A percentile compares a stretch with the other conserved stretches of the same genome.
Evolutionary conservation across 2,888 invertebrate genomes (phyloP).

Genomic region (Cryptus armator): DNA sequence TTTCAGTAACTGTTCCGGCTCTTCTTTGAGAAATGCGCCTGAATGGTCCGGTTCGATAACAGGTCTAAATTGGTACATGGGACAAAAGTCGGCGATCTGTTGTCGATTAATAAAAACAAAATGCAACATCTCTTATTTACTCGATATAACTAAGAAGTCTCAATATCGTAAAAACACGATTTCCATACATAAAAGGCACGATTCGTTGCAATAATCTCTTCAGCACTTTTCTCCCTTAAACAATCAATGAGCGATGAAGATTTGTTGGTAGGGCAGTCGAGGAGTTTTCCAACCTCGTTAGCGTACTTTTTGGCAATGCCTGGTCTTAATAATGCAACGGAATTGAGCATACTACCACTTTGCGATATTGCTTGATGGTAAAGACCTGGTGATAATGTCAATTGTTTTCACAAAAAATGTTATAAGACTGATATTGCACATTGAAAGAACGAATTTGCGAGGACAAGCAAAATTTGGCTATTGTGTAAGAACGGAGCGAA

Average conservation of each 20-base stretch:
- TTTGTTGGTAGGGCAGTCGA: constrained; percentile 87
- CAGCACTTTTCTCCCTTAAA: constrained; percentile 87
- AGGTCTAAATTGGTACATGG: constrained; percentile 76
- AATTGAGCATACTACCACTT: constrained; percentile 89
- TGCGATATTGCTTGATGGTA: constrained; percentile 90
- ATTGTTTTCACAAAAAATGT: neutral
- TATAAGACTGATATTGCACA: neutral
- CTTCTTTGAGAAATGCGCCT: constrained; percentile 90
- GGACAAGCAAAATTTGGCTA: too few species aligned
- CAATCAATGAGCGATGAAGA: constrained; percentile 87
- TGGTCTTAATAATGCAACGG: constrained; percentile 87
- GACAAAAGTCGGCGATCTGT: constrained; percentile 91
- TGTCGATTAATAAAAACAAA: neutral
- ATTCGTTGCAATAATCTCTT: constrained; percentile 88
- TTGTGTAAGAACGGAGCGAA: too few species aligned
- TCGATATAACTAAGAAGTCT: neutral
- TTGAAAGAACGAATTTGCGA: too few species aligned
- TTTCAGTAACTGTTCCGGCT: constrained; percentile 86
- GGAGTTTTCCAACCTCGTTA: constrained; percentile 86
- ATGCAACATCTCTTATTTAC: neutral
- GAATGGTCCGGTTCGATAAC: constrained; percentile 88
- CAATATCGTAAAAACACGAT: neutral
- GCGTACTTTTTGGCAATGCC: constrained; percentile 87
- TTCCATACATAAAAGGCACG: constrained; percentile 88
- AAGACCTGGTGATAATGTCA: constrained; percentile 85